Evolutionary conservation across 2,113 vertebrate genomes (phyloP), one percentile per base, ranked within the genome.

Genomic region (Cyphomyrus discorhynchus): DNA sequence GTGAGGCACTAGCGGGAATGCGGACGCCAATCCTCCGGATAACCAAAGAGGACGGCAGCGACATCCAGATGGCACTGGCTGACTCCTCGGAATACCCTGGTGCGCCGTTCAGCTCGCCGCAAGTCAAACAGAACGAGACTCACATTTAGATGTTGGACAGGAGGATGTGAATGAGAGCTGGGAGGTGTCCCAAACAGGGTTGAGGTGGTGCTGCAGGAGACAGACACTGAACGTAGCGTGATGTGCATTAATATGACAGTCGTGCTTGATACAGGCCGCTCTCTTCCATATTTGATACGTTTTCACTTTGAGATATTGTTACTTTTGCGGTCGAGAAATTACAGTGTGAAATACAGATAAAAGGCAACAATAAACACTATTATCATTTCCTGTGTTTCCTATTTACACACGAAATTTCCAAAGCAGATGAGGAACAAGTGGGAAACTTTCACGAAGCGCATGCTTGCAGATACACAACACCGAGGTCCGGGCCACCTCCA

Each of bases 81-180:
- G 82, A 39, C 27, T 89, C 90, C 77, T 49, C 24, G 47, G 88
- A 91, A 24, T 19, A 31, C 50, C 39, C 90, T 21, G 86, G 89
- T 5, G 35, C 53, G 6, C 90, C 89, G 31, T 91, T 93, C 52
- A 91, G 91, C 46, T 10, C 90, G 0, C 17, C 84, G 0, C 47
- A 91, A n/a, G 86, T 77, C 17, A 88, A 83, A 13, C 89, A 91
- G 86, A 88, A 87, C 49, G 90, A 94, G 90, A 93, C 90, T 77
- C 93, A 93, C 83, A 94, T 96, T 88, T 95, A 92, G 94, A 80
- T 42, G 4, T 24, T 2, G 35, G 66, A 45, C 13, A 52, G 50
- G 62, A n/a, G 39, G 42, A 24, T 47, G 74, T 80, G 74, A 17
- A 80, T 42, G 31, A 39, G 35, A 80, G 74, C 13, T 42, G 74